Evolutionary conservation across 2,888 invertebrate species (phyloP).

Genomic region (Odontothrips loti): DNA sequence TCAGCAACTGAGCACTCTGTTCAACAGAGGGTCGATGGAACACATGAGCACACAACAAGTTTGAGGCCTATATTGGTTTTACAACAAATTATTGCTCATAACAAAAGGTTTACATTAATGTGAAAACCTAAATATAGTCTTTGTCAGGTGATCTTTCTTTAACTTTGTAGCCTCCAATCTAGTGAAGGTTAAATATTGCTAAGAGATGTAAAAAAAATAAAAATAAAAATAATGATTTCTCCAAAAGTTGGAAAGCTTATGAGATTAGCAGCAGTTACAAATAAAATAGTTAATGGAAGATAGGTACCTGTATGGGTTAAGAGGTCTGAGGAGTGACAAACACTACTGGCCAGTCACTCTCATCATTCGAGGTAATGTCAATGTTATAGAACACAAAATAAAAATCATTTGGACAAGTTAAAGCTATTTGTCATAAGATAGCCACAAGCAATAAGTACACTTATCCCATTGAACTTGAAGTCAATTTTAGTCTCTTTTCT

Average conservation of each 20-base stretch:
- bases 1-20: no score
- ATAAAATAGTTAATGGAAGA: not conserved
- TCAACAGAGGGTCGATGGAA: no score
- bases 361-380: not conserved
- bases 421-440: not conserved
- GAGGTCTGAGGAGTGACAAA: not conserved
- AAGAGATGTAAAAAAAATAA: no score
- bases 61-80: no score
- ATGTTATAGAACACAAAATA: not conserved
- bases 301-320: not conserved
- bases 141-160: not conserved
- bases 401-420: not conserved
- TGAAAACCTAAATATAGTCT: not conserved
- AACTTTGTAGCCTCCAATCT: not conserved
- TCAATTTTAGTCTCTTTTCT: not conserved
- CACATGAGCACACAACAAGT: no score
- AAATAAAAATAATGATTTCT: not conserved
- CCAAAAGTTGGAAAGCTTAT: not conserved
- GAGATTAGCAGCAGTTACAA: not conserved
- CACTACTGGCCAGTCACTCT: not conserved
- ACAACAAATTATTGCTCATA: no score
- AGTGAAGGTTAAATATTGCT: no score
- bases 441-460: not conserved
- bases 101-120: no score
- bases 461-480: not conserved